A percentile compares a stretch with the other conserved stretches of the same genome.
These are phyloP conservation scores for Enteromius treurensis DNA, from an alignment of 2,797 vertebrate genomes.

Conservation along the genomic window DNA sequence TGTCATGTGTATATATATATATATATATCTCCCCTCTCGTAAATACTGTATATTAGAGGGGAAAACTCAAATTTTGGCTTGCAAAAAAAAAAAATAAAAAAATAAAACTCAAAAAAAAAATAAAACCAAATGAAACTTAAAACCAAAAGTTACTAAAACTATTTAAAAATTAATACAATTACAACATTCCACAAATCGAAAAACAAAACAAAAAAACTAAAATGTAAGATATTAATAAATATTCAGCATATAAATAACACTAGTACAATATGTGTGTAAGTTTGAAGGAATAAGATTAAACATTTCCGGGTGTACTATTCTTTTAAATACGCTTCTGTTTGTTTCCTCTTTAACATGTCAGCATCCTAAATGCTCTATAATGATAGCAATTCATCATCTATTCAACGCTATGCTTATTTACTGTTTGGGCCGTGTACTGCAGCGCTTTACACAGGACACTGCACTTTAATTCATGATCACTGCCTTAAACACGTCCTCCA, in stretches of 20 bases:
- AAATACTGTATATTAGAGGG: neutral
- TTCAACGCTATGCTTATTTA: conserved; percentile 30
- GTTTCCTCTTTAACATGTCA: conserved; percentile 43
- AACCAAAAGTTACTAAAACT: neutral
- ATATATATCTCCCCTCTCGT: too few relatives aligned
- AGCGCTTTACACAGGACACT: conserved; percentile 5
- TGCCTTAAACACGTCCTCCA: conserved; percentile 37
- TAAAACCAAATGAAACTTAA: neutral
- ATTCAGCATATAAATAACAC: neutral
- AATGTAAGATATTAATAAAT: neutral
- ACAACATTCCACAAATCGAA: neutral
- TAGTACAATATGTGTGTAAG: neutral
- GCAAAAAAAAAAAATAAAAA: neutral
- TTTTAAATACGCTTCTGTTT: conserved; percentile 17
- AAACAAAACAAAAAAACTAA: neutral
- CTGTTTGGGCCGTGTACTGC: conserved; percentile 6
- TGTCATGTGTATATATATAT: too few relatives aligned
- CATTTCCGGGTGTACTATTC: neutral
- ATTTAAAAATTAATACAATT: neutral
- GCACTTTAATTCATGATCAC: conserved; percentile 19
- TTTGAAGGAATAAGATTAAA: neutral
- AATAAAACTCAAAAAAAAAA: neutral
- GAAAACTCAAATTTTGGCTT: neutral
- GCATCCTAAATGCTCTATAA: conserved; percentile 33
- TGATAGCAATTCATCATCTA: conserved; percentile 45